These are phyloP conservation scores for Pseudotriccus pelzelni DNA, from an alignment of 2,797 vertebrate genomes.

Conservation along the genomic window DNA sequence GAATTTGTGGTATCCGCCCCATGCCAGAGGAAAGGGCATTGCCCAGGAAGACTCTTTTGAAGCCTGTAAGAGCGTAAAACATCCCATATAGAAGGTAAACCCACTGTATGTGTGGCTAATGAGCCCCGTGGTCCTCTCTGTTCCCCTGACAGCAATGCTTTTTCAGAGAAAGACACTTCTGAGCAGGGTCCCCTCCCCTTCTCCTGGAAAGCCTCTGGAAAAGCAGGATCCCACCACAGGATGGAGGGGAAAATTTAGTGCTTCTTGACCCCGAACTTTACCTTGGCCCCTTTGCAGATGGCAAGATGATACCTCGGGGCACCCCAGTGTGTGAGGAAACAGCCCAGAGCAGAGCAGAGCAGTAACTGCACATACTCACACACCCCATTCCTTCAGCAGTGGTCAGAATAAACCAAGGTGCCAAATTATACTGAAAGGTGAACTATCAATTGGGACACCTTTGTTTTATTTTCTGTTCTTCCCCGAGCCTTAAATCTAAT, in stretches of 20 bases:
- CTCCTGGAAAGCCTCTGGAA: neutral
- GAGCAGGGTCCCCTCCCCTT: neutral
- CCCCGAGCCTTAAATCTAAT: neutral
- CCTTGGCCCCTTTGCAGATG: neutral
- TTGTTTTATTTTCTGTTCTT: neutral
- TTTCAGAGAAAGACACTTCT: neutral
- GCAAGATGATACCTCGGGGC: neutral
- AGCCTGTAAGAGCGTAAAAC: neutral
- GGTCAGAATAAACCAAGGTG: neutral
- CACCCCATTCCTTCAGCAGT: fast-evolving
- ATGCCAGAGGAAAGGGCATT: neutral
- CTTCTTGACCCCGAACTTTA: neutral
- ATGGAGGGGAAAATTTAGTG: neutral
- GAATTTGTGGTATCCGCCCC: neutral
- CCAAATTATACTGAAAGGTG: neutral
- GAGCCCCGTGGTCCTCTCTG: neutral
- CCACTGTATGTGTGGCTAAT: neutral
- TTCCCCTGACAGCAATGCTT: neutral
- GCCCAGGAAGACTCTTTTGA: neutral
- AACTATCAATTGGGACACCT: neutral
- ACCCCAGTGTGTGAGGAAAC: fast-evolving
- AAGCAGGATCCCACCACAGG: neutral
- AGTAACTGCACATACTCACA: neutral
- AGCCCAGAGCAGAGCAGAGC: neutral
- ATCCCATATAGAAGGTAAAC: neutral